These are phyloP conservation scores for Melanotaenia maccullochi DNA, from an alignment of 2,797 vertebrate species.

Conservation along the genomic window DNA sequence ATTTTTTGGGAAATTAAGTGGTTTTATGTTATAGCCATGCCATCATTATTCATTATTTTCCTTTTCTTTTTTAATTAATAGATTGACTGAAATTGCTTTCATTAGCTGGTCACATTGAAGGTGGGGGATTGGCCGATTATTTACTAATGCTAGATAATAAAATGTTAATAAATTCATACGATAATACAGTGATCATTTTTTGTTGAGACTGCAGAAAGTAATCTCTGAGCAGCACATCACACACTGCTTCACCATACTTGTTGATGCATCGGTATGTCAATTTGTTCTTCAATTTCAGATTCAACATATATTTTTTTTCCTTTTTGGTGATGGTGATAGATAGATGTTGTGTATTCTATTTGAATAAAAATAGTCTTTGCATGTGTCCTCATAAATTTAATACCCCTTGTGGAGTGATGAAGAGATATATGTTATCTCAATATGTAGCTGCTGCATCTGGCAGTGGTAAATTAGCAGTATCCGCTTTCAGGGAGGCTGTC, in stretches of 20 bases:
- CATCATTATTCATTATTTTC: no score
- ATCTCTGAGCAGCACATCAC: background rate
- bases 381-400: conserved; percentile 6
- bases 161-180: no score
- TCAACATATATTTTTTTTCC: background rate
- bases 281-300: background rate
- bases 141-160: no score
- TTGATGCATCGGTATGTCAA: background rate
- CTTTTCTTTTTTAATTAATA: no score
- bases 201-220: no score
- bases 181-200: background rate
- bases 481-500: conserved; percentile 31
- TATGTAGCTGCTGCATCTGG: conserved; percentile 34
- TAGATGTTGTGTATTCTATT: conserved; percentile 1
- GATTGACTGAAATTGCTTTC: no score
- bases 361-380: background rate
- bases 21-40: no score
- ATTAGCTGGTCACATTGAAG: no score
- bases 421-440: conserved; percentile 6
- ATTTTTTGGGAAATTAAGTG: no score
- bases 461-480: conserved; percentile 38
- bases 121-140: no score
- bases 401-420: background rate
- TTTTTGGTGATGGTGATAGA: background rate
- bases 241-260: background rate